Conservation (phyloP, 2,888 invertebrate species). For the Drosophila monieri region DNA sequence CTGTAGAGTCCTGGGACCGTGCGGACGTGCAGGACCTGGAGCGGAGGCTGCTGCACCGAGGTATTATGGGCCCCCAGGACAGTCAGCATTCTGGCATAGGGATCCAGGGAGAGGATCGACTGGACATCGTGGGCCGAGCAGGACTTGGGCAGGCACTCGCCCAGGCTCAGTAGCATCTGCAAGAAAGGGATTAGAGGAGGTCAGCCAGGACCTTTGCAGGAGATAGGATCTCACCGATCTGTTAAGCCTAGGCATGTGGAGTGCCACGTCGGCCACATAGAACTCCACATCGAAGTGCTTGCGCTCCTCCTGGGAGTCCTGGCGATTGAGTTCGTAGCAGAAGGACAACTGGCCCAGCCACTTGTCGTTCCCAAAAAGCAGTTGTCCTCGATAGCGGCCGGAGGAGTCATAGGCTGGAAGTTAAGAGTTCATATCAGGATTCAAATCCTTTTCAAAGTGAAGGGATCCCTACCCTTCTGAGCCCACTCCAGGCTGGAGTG, state of each 20-base stretch:
- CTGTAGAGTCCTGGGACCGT: slow-evolving; percentile 89
- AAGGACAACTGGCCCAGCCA: slow-evolving; percentile 91
- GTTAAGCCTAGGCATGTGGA: slow-evolving; percentile 70
- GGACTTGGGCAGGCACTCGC: slow-evolving; percentile 90
- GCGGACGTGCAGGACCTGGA: slow-evolving; percentile 87
- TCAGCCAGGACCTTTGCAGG: not conserved
- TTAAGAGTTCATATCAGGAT: not conserved
- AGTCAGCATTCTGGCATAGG: slow-evolving; percentile 78
- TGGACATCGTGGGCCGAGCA: slow-evolving; percentile 86
- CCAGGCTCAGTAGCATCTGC: slow-evolving; percentile 88
- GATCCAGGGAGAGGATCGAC: slow-evolving; percentile 83
- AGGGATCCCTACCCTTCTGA: slow-evolving; percentile 87
- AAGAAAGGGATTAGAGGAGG: not conserved
- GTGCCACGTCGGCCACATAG: slow-evolving; percentile 76
- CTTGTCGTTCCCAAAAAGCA: slow-evolving; percentile 92
- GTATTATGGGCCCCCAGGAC: slow-evolving; percentile 59
- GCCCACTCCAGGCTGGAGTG: slow-evolving; percentile 89
- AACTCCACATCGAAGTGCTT: slow-evolving; percentile 82
- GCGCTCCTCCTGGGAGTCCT: slow-evolving; percentile 65
- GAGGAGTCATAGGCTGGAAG: slow-evolving; percentile 90
- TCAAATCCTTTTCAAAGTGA: not conserved
- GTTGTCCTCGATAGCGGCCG: slow-evolving; percentile 90
- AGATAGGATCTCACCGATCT: slow-evolving; percentile 71
- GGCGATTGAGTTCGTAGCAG: slow-evolving; percentile 86
- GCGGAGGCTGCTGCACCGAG: slow-evolving; percentile 58